Percentiles rank a stretch among this genome's conserved stretches.
Conservation (phyloP, 2,113 vertebrate genomes). For the Crotalus viridis region DNA sequence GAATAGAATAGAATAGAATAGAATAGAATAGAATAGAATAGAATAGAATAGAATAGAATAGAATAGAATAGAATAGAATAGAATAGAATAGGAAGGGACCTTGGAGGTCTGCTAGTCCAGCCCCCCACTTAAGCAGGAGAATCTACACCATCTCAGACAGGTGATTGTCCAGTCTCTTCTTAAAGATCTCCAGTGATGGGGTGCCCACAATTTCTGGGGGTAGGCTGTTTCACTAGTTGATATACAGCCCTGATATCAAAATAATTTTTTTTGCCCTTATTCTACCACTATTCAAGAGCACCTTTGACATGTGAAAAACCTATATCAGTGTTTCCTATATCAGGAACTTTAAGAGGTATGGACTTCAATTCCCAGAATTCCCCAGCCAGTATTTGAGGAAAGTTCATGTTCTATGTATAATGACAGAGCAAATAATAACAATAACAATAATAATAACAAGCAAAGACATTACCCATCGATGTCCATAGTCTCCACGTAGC, state of each 20-base stretch:
- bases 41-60: too few species aligned
- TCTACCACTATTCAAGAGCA: background rate
- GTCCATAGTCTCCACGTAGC: slow-evolving; percentile 90
- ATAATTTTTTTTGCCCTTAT: background rate
- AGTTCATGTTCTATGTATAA: background rate
- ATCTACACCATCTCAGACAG: too few species aligned
- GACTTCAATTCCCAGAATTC: background rate
- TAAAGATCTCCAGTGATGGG: too few species aligned
- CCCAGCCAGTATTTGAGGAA: background rate
- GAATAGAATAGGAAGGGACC: too few species aligned
- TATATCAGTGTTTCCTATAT: background rate
- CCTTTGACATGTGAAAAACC: background rate
- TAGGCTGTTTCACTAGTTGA: too few species aligned
- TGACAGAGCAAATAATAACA: background rate
- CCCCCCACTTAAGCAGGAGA: too few species aligned
- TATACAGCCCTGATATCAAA: background rate
- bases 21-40: too few species aligned
- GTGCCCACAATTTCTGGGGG: too few species aligned
- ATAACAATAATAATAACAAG: background rate
- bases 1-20: too few species aligned
- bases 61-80: too few species aligned
- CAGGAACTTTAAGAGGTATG: background rate
- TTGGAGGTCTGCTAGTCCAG: too few species aligned
- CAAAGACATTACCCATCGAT: slow-evolving; percentile 84
- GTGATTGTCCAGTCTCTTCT: too few species aligned